Evolutionary conservation across 35 echinoderm and acorn worm genomes (phyloP).

Genomic region (Lytechinus pictus): DNA sequence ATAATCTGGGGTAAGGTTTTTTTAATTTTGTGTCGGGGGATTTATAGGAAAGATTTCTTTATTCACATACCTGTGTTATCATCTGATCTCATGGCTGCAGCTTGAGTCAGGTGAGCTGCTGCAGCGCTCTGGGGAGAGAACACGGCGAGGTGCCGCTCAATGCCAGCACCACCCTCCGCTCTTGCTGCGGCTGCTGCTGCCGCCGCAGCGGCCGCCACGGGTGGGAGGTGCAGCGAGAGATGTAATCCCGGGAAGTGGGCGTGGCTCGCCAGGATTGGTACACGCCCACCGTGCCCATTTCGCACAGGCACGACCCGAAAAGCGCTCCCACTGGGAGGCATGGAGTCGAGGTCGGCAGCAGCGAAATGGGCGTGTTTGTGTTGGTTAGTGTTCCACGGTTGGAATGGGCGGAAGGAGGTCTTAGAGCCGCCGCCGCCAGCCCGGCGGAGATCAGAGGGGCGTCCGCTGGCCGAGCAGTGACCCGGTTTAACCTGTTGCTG

Average conservation of each 20-base stretch:
- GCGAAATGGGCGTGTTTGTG: constrained; percentile 57
- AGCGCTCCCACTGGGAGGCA: constrained; percentile 63
- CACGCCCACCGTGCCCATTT: constrained; percentile 63
- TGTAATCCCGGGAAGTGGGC: constrained; percentile 55
- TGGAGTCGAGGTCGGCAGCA: constrained; percentile 25
- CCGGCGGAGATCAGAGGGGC: neutral
- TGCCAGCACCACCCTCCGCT: neutral
- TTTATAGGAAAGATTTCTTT: no score
- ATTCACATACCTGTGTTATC: constrained; percentile 56
- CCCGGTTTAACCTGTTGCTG: constrained; percentile 53
- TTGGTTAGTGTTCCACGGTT: constrained; percentile 66
- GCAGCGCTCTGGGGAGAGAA: constrained; percentile 41
- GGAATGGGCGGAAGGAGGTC: constrained; percentile 75
- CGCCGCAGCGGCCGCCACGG: neutral
- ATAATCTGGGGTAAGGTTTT: no score
- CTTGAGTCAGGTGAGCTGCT: constrained; percentile 53
- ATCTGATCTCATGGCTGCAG: constrained; percentile 53
- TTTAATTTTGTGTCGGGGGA: no score
- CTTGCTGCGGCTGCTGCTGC: neutral
- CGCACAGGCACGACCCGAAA: constrained; percentile 83
- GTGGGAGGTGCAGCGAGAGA: constrained; percentile 52
- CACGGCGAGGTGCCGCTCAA: constrained; percentile 41
- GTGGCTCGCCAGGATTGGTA: constrained; percentile 45
- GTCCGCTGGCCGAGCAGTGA: constrained; percentile 22
- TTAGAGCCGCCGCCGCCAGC: constrained; percentile 21